Evolutionary conservation across 2,797 vertebrate genomes (phyloP).

Genomic region (Poliocrania exsul): DNA sequence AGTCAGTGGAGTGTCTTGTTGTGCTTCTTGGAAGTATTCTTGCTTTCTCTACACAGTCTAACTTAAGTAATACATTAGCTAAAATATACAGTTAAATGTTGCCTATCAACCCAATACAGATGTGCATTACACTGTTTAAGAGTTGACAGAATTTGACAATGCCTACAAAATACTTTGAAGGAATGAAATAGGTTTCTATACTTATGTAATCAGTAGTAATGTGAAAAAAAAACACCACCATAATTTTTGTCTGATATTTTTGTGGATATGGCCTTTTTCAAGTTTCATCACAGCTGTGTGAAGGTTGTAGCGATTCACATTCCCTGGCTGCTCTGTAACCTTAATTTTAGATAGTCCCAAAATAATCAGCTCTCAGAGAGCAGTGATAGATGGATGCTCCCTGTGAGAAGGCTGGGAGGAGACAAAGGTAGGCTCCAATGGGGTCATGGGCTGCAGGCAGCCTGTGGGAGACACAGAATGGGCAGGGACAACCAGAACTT

Average conservation of each 20-base stretch:
- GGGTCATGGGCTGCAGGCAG: neutral
- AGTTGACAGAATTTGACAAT: neutral
- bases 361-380: neutral
- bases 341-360: neutral
- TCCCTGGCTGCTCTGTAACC: neutral
- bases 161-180: neutral
- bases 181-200: neutral
- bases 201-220: neutral
- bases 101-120: neutral
- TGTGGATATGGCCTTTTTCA: neutral
- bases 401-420: neutral
- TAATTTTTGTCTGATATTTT: neutral
- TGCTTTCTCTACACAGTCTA: neutral
- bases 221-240: neutral
- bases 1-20: neutral
- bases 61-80: neutral
- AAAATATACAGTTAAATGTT: neutral
- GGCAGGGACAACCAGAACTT: neutral
- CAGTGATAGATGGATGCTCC: neutral
- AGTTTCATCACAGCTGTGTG: neutral
- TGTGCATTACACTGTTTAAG: neutral
- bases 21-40: neutral
- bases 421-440: neutral
- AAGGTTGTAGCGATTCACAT: neutral
- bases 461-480: accelerated